A percentile compares a stretch with the other conserved stretches of the same genome.
phyloP scores from a whole-genome alignment of 2,888 invertebrate genomes.

The Orthosia gracilis region DNA sequence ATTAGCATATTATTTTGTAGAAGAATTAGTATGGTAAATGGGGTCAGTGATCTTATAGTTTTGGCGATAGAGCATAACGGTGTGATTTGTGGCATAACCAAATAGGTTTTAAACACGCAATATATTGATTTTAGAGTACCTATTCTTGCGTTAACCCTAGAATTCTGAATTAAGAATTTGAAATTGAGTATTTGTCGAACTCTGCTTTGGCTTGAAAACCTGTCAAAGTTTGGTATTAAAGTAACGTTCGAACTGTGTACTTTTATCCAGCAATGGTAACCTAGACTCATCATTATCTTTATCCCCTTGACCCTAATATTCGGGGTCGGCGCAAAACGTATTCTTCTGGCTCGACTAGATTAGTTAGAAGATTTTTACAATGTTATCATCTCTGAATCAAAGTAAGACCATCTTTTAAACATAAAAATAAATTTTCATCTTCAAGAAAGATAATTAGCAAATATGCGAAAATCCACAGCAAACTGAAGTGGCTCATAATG shows the following conservation, averaged over 20 bases:
- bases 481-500: constrained; percentile 13
- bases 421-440: background rate
- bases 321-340: too few relatives aligned
- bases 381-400: background rate
- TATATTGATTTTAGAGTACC: background rate
- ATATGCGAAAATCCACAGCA: constrained; percentile 6
- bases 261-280: too few relatives aligned
- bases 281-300: too few relatives aligned
- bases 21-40: constrained; percentile 38
- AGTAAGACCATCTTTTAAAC: background rate
- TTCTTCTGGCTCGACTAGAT: background rate
- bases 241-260: too few relatives aligned
- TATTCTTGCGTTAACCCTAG: background rate
- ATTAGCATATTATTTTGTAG: constrained; percentile 39
- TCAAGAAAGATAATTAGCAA: constrained; percentile 10
- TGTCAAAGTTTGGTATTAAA: too few relatives aligned
- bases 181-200: too few relatives aligned
- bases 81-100: constrained; percentile 32
- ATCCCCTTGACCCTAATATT: too few relatives aligned
- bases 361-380: background rate
- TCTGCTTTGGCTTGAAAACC: too few relatives aligned
- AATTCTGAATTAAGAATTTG: too few relatives aligned
- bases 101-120: constrained; percentile 36
- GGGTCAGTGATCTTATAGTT: constrained; percentile 51
- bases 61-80: constrained; percentile 38